A percentile compares a stretch with the other conserved stretches of the same genome.
Conservation (phyloP, 2,113 vertebrate species). For the Calypte anna region DNA sequence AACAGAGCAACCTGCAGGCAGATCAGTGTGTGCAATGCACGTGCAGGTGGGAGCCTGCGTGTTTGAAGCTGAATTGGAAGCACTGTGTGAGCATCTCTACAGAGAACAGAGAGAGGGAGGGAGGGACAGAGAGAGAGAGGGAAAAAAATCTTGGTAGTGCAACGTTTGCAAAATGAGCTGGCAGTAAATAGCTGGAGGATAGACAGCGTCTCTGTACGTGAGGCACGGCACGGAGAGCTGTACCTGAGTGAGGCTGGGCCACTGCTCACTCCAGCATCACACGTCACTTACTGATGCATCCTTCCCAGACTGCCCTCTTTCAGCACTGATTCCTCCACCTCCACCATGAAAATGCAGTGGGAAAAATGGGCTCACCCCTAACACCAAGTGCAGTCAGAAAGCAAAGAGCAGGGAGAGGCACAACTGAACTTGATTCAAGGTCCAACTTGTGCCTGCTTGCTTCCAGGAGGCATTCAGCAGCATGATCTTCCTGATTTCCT, state of each 20-base stretch:
- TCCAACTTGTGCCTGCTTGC: neutral
- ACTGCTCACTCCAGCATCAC: constrained; percentile 12
- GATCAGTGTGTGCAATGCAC: accelerated
- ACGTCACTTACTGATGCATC: constrained; percentile 33
- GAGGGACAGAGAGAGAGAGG: neutral
- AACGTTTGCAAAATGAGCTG: constrained; percentile 71
- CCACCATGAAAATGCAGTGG: neutral
- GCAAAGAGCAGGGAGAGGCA: neutral
- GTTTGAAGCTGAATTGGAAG: constrained; percentile 33
- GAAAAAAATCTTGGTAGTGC: constrained; percentile 40
- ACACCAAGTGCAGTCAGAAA: neutral
- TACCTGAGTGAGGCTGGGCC: constrained; percentile 68
- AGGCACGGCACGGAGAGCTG: constrained; percentile 66
- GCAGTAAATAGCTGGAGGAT: constrained; percentile 72
- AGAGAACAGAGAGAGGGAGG: neutral
- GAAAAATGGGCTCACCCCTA: neutral
- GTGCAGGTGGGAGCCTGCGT: neutral
- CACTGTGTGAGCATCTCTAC: constrained; percentile 41
- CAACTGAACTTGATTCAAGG: neutral
- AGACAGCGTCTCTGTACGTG: constrained; percentile 71
- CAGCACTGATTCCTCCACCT: constrained; percentile 9
- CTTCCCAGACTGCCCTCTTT: constrained; percentile 11
- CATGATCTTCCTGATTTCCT: neutral
- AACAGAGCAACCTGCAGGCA: neutral
- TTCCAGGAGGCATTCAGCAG: neutral